Base-by-base conservation (phyloP, 2,888 invertebrate species). In the Cybosia mesomella region DNA sequence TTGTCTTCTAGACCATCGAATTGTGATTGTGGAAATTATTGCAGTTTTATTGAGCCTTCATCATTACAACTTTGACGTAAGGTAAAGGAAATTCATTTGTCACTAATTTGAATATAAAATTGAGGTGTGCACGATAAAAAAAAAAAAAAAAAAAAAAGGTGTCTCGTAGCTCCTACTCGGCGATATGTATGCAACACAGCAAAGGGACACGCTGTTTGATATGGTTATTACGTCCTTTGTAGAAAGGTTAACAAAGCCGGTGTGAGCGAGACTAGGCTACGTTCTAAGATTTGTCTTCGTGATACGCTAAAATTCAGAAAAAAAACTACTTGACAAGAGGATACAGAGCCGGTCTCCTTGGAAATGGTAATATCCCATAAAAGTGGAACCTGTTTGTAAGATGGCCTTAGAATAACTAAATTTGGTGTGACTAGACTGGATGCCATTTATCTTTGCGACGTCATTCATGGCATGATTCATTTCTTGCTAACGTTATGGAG, bases 141-240 rank as follows among this genome's bases (percentile, higher is more conserved):
- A n/a, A n/a, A n/a, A n/a, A n/a, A n/a, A n/a, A n/a, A n/a, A n/a
- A n/a, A n/a, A n/a, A n/a, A n/a, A n/a, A n/a, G n/a, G n/a, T 86
- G 85, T 85, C 85, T 83, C 80, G 79, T 76, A 75, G 64, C 71
- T 83, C 82, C 79, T 84, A 79, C 84, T 81, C 83, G 80, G 80
- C 90, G 86, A 92, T 94, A 93, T 92, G 94, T 94, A 94, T 95
- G 94, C 94, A 88, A 84, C 89, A 84, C 92, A 88, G 91, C 90
- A 85, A 89, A 92, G 91, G 94, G 93, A 94, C 92, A 92, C 91
- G 90, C 91, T 88, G 91, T 93, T 94, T 94, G 94, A 95, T 94
- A 94, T 95, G 95, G 94, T 94, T 94, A 94, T 95, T 93, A 95
- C 92, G 89, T 92, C 90, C 92, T 94, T 95, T 94, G 93, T 93